Percentiles rank a stretch among this genome's conserved stretches.
phyloP scores from a whole-genome alignment of 2,888 invertebrate species.

The Microctonus brassicae region DNA sequence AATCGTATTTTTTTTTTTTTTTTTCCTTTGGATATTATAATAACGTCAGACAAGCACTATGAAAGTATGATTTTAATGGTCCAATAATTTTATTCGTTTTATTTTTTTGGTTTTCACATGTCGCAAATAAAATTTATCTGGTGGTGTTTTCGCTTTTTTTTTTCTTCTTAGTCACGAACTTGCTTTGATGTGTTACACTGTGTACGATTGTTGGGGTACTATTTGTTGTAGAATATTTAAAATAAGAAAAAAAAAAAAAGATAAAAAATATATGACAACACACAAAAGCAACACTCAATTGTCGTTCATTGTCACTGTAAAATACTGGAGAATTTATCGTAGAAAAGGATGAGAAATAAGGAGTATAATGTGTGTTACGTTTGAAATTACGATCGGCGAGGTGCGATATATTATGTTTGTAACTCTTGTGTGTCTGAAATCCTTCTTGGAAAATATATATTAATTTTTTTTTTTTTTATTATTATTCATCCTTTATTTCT shows the following conservation, averaged over 20 bases:
- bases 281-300: constrained; percentile 23
- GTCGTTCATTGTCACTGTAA: constrained; percentile 28
- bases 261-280: not conserved
- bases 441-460: constrained; percentile 10
- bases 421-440: constrained; percentile 31
- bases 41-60: not conserved
- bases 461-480: not conserved
- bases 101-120: too few relatives aligned
- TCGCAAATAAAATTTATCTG: too few relatives aligned
- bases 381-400: constrained; percentile 28
- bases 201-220: constrained; percentile 12
- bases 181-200: not conserved
- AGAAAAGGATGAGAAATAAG: not conserved
- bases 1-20: not conserved
- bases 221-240: not conserved
- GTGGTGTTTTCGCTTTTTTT: not conserved
- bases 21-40: not conserved
- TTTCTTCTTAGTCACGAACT: not conserved
- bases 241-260: not conserved
- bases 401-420: constrained; percentile 27
- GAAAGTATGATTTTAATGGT: not conserved
- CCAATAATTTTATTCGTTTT: not conserved
- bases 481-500: not conserved
- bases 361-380: constrained; percentile 19
- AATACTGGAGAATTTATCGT: constrained; percentile 21